A percentile compares a stretch with the other conserved stretches of the same genome.
Conservation (phyloP, 2,113 vertebrate species). For the Phrynocephalus versicolor region DNA sequence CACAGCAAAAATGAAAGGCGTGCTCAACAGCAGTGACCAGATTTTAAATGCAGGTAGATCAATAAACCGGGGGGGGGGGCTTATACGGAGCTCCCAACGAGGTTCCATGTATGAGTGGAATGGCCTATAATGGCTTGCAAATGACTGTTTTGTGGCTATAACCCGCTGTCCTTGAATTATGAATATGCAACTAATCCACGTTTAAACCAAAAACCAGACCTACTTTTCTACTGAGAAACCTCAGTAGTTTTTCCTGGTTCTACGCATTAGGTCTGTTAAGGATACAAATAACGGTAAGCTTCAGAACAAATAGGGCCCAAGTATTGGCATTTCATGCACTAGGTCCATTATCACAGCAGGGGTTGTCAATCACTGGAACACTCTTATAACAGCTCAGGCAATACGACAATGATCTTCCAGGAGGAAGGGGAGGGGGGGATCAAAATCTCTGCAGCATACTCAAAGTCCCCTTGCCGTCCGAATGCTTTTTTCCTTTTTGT, state of each 20-base stretch:
- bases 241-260: constrained; percentile 75
- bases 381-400: constrained; percentile 76
- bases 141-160: constrained; percentile 70
- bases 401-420: constrained; percentile 78
- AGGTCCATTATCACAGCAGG: constrained; percentile 84
- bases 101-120: constrained; percentile 75
- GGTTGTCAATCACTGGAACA: constrained; percentile 77
- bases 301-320: constrained; percentile 76
- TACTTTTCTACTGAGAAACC: constrained; percentile 76
- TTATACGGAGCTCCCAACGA: constrained; percentile 67
- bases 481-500: constrained; percentile 55
- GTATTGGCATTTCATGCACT: constrained; percentile 75
- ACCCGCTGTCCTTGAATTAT: constrained; percentile 82
- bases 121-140: constrained; percentile 78
- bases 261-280: constrained; percentile 75
- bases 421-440: constrained; percentile 42
- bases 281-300: constrained; percentile 80
- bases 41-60: constrained; percentile 90
- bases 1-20: constrained; percentile 88
- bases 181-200: constrained; percentile 77
- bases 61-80: constrained; percentile 73
- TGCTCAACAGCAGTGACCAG: constrained; percentile 86
- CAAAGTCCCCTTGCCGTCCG: constrained; percentile 76
- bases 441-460: constrained; percentile 77
- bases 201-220: constrained; percentile 80